A percentile compares a stretch with the other conserved stretches of the same genome.
Conservation (phyloP, 2,113 vertebrate genomes). For the Sprattus sprattus region DNA sequence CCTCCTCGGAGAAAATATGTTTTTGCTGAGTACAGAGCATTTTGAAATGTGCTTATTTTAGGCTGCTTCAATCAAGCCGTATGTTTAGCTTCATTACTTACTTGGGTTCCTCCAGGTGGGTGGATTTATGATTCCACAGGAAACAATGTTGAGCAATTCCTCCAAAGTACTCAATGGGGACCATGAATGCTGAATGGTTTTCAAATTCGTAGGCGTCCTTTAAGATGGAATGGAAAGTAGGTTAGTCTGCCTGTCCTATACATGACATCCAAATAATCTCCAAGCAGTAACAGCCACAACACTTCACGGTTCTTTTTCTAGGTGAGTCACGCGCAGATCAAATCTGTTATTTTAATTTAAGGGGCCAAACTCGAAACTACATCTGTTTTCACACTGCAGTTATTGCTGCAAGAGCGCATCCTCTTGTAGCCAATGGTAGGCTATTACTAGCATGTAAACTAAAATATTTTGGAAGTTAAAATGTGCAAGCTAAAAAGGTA, state of each 20-base stretch:
- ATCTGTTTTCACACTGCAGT: neutral
- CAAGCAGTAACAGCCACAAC: neutral
- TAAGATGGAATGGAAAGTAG: neutral
- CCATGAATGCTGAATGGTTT: neutral
- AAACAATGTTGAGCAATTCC: constrained; percentile 11
- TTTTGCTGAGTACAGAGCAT: neutral
- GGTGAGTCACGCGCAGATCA: neutral
- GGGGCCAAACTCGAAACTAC: neutral
- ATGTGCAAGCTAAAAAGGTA: neutral
- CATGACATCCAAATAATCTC: constrained; percentile 7
- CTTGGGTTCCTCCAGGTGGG: constrained; percentile 13
- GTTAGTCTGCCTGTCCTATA: neutral
- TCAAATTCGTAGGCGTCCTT: neutral
- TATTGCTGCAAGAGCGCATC: neutral
- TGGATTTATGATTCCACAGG: constrained; percentile 14
- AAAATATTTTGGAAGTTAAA: neutral
- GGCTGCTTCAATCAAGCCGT: neutral
- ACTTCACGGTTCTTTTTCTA: neutral
- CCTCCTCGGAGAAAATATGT: no score
- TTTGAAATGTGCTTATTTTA: neutral
- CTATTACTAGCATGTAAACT: neutral
- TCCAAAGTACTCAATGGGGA: neutral
- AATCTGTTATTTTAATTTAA: constrained; percentile 1
- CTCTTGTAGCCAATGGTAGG: neutral
- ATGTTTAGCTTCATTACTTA: neutral